A percentile compares a stretch with the other conserved stretches of the same genome.
These are phyloP conservation scores for Phataginus tetradactyla DNA, from an alignment of 2,797 vertebrate genomes.

Conservation along the genomic window DNA sequence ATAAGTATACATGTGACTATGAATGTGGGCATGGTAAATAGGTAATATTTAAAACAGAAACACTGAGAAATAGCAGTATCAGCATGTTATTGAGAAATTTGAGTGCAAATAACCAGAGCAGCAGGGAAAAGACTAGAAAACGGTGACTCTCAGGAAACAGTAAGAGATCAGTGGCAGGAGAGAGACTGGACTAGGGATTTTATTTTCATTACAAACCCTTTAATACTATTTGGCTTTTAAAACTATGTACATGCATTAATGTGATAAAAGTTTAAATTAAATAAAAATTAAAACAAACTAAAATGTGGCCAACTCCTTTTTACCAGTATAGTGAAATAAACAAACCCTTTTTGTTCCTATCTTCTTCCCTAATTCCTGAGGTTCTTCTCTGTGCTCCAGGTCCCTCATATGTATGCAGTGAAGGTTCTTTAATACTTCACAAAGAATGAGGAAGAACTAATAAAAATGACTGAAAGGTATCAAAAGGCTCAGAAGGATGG, in stretches of 20 bases:
- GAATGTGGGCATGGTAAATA: background rate
- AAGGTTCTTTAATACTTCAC: background rate
- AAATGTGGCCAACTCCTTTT: background rate
- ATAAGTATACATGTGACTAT: no score
- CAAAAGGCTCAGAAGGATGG: background rate
- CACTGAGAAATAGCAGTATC: background rate
- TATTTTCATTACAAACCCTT: background rate
- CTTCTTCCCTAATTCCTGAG: background rate
- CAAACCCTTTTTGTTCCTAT: background rate
- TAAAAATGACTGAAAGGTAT: slow-evolving; percentile 41
- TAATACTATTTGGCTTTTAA: background rate
- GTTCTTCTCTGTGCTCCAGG: background rate
- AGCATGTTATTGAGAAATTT: background rate
- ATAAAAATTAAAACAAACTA: background rate
- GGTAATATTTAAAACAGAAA: background rate
- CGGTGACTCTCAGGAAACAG: background rate
- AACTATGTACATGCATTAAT: background rate
- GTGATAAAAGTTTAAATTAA: slow-evolving; percentile 4
- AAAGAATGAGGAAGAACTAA: slow-evolving; percentile 31
- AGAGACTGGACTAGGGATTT: background rate
- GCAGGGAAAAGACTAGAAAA: background rate
- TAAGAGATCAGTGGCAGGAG: no score
- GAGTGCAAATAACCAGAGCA: background rate
- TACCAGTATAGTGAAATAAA: background rate
- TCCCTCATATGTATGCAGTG: slow-evolving; percentile 23